phyloP scores from a whole-genome alignment of 2,113 vertebrate species.

The Sorex araneus region DNA sequence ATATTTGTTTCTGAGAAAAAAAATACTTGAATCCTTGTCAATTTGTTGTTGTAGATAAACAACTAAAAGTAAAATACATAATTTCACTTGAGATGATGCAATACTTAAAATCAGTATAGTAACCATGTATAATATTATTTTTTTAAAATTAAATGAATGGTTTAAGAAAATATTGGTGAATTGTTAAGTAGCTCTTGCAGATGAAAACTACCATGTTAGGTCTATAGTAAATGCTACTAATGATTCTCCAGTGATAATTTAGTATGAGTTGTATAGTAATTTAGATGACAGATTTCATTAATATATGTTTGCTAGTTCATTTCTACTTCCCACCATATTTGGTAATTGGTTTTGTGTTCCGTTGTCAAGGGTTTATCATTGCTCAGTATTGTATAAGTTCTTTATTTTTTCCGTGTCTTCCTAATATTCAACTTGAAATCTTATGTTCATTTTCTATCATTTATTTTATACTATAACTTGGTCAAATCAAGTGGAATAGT shows the following conservation, averaged over 20 bases:
- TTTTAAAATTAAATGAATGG: neutral
- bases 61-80: neutral
- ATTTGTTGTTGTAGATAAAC: constrained; percentile 31
- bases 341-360: no score
- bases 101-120: constrained; percentile 36
- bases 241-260: neutral
- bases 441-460: neutral
- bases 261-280: neutral
- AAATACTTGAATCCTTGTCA: neutral
- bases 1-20: constrained; percentile 13
- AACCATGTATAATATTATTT: neutral
- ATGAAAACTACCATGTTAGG: neutral
- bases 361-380: no score
- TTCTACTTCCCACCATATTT: no score
- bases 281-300: neutral
- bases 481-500: constrained; percentile 19
- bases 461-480: constrained; percentile 39
- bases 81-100: constrained; percentile 14
- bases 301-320: neutral
- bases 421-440: neutral
- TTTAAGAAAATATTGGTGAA: neutral
- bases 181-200: neutral
- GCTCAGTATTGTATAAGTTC: no score
- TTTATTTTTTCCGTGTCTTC: neutral
- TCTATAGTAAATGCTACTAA: neutral